Base-by-base conservation (phyloP, 2,797 vertebrate genomes). In the Lutjanus argentimaculatus region DNA sequence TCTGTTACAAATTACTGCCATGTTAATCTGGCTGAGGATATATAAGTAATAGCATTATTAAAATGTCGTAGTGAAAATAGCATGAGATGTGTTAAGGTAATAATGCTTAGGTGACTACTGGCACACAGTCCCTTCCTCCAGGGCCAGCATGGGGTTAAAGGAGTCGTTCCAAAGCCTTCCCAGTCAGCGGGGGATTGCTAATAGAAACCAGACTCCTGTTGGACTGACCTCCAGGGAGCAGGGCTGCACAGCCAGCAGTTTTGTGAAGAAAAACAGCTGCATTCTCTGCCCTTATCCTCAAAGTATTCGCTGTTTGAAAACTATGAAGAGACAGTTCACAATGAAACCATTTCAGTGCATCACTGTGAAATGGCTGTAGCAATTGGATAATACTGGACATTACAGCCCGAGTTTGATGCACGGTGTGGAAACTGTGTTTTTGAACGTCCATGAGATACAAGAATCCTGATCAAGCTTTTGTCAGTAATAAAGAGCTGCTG, bases 141-240 rank as follows among this genome's bases (percentile, higher is more conserved):
- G 74, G 77, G 79, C 76, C 82, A 89, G 83, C 43, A 77, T 73
- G 70, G 84, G 87, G 93, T 93, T 93, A 90, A 92, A 93, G 70
- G 76, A 87, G 72, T 85, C 68, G 17, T 76, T 83, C 67, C 17
- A 40, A 86, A 85, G 61, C 84, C 72, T 87, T 84, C 84, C 76
- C 90, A 92, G 90, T 90, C 91, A 90, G 92, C 83, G n/a, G 90
- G 94, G 92, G 92, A 91, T 89, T 73, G 70, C 71, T 95, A 95
- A 95, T 93, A 87, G 87, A 91, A 94, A 93, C 79, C 94, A 96
- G 94, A 92, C 88, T 88, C 75, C 70, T 76, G 81, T 80, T 91
- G 88, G 81, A 93, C 76, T 92, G 90, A 94, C 91, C 91, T 94
- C 88, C 80, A 67, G 89, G 87, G 92, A 91, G 68, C 70, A 58